Percentiles rank a stretch among this genome's conserved stretches.
phyloP scores from a whole-genome alignment of 2,797 vertebrate species.

The Falco concolor region DNA sequence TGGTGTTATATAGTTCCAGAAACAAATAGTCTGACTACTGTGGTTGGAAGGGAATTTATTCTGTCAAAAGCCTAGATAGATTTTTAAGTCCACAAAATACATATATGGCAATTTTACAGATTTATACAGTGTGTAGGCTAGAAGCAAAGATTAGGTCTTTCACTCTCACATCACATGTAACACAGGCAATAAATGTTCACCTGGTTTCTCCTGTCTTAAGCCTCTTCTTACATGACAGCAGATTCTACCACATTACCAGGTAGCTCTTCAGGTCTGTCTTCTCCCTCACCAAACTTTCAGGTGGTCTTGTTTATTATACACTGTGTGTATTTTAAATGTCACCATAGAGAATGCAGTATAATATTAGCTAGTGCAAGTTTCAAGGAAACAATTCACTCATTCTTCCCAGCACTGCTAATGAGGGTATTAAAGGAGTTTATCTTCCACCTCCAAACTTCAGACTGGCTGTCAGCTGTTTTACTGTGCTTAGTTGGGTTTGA shows the following conservation, averaged over 20 bases:
- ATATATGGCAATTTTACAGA: neutral
- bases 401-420: neutral
- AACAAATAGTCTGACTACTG: neutral
- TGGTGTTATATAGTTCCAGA: neutral
- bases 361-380: neutral
- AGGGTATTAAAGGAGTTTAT: neutral
- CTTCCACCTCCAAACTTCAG: neutral
- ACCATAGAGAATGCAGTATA: neutral
- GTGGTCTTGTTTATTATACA: neutral
- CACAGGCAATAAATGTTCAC: neutral
- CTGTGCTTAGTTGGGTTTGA: neutral
- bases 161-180: neutral
- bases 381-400: neutral
- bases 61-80: neutral
- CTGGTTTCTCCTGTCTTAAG: neutral
- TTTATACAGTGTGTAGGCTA: neutral
- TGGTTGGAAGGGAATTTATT: neutral
- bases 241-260: neutral
- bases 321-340: neutral
- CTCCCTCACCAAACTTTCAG: neutral
- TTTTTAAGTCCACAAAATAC: neutral
- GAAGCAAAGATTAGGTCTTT: neutral
- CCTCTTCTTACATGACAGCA: neutral
- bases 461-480: neutral
- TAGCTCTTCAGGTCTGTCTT: neutral